Base-by-base conservation (phyloP, 2,797 vertebrate genomes). In the Rallus crepitans region DNA sequence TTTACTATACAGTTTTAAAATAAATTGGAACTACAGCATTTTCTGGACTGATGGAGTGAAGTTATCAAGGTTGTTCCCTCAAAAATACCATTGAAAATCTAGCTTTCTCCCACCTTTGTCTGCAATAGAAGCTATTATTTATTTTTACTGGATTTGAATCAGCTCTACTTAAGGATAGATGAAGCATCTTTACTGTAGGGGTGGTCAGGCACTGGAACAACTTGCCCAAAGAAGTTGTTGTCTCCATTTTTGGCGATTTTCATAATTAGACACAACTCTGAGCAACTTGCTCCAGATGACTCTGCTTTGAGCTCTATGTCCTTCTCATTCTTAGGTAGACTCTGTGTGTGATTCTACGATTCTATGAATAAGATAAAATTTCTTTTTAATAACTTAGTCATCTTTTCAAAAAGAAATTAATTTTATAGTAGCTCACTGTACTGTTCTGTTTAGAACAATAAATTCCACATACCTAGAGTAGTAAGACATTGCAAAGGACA, bases 31-130 rank as follows among this genome's bases (percentile, higher is more conserved):
- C 57, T 73, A 18, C 21, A 57, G 3, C 6, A 21, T 21, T 48
- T 12, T 40, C 14, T 80, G 28, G 10, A 66, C 6, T 7, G 12
- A 65, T 37, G 12, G 7, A 42, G 30, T 27, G 30, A 81, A 16
- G 1, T 9, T 70, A 15, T 15, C 7, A 11, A 15, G 10, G 7
- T 39, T 84, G 1, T 8, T 79, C 5, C 11, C 13, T 52, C 0
- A 6, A 60, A 60, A 75, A 59, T 15, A 33, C 1, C 5, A 52
- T 11, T 45, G 18, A 23, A 71, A 87, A 81, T 11, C 1, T 71
- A 45, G 3, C 3, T 83, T 59, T 64, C 10, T 56, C 6, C 3
- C 8, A 37, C 4, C 28, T 65, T 24, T 47, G n/a, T 15, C 27
- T 69, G 4, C 6, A 76, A 10, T 18, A 77, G 47, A 77, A 47